These are phyloP conservation scores for Eremophila alpestris DNA, from an alignment of 2,797 vertebrate genomes.

Conservation along the genomic window DNA sequence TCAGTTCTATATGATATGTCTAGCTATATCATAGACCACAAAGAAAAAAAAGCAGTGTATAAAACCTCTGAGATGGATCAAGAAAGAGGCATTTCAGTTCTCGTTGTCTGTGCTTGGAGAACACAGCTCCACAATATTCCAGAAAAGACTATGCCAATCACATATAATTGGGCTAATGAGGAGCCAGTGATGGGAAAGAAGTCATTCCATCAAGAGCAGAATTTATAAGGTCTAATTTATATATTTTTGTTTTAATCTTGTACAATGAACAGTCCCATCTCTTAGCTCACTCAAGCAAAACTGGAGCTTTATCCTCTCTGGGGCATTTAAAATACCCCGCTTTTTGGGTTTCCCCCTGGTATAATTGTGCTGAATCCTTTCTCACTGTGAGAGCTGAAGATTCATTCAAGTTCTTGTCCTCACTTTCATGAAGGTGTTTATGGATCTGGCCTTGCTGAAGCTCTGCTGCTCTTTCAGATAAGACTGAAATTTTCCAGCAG, in stretches of 20 bases:
- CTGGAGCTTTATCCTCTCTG: not conserved
- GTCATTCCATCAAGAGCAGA: not conserved
- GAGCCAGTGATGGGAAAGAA: not conserved
- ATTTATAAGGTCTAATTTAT: not conserved
- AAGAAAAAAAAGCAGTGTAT: not conserved
- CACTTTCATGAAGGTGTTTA: not conserved
- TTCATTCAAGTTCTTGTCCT: not conserved
- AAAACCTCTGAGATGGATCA: not conserved
- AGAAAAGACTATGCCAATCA: not conserved
- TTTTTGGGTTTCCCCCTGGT: not conserved
- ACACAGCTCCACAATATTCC: not conserved
- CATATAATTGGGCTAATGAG: not conserved
- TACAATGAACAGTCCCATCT: not conserved
- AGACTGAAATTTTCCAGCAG: not conserved
- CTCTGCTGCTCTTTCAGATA: not conserved
- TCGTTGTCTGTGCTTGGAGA: not conserved
- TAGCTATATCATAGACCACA: not conserved
- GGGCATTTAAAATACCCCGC: not conserved
- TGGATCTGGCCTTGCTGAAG: not conserved
- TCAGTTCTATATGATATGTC: not conserved
- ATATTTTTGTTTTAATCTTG: not conserved
- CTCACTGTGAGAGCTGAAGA: not conserved
- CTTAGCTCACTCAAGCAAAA: accelerated
- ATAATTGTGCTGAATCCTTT: not conserved
- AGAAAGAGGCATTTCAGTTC: not conserved